Conservation (phyloP, 1,140 invertebrate species). For the Sinonovacula constricta region DNA sequence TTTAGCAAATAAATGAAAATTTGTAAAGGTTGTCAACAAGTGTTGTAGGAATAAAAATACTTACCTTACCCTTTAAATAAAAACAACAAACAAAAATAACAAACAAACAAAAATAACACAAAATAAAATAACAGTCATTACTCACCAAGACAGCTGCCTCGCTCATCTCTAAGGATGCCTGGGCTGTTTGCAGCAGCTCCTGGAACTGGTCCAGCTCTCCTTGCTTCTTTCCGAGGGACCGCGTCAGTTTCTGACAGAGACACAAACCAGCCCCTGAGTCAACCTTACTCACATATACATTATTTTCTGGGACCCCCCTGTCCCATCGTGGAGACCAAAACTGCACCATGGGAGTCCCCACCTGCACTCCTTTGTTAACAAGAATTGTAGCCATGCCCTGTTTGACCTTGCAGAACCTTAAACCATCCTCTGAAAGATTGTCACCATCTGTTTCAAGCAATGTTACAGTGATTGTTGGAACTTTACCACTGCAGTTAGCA, state of each 20-base stretch:
- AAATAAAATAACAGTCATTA: too few species aligned
- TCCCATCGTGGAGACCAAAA: too few species aligned
- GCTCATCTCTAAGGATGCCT: conserved; percentile 68
- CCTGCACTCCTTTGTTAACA: not conserved
- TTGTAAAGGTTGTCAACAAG: too few species aligned
- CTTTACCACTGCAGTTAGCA: too few species aligned
- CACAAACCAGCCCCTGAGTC: not conserved
- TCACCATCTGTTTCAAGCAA: not conserved
- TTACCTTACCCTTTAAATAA: too few species aligned
- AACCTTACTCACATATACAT: too few species aligned
- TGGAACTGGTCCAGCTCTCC: conserved; percentile 71
- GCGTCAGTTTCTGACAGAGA: conserved; percentile 64
- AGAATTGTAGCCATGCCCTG: not conserved
- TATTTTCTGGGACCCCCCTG: too few species aligned
- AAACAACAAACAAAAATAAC: not conserved
- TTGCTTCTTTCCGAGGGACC: conserved; percentile 69
- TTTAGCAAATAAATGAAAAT: not conserved
- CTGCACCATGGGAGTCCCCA: too few species aligned
- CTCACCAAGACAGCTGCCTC: conserved; percentile 72
- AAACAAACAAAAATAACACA: not conserved
- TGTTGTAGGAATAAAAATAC: too few species aligned
- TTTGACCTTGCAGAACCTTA: not conserved
- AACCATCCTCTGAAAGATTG: not conserved
- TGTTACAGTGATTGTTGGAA: not conserved
- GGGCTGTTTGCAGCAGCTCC: conserved; percentile 67